Conservation (phyloP, 2,113 vertebrate genomes). For the Upupa epops region DNA sequence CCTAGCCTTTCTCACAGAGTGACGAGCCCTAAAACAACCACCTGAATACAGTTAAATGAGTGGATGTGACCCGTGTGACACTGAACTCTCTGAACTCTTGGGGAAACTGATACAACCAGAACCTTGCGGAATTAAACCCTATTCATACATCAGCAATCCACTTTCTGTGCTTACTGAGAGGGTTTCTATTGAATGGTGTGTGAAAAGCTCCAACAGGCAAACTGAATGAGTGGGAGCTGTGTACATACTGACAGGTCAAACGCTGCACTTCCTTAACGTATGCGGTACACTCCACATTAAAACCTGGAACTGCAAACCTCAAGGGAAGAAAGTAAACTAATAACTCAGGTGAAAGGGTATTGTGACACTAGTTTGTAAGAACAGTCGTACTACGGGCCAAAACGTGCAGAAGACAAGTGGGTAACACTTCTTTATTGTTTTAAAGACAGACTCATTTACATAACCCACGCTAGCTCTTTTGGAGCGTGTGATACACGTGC, state of each 20-base stretch:
- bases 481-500: not conserved
- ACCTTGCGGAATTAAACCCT: not conserved
- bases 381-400: not conserved
- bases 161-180: not conserved
- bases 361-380: not conserved
- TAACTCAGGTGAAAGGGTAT: not conserved
- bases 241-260: not conserved
- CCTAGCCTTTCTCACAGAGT: not conserved
- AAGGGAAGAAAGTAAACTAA: constrained; percentile 25
- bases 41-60: not conserved
- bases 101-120: not conserved
- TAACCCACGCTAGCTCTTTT: not conserved
- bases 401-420: not conserved
- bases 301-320: not conserved
- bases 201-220: not conserved
- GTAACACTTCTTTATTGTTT: not conserved
- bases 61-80: not conserved
- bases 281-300: not conserved
- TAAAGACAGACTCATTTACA: not conserved
- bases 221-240: not conserved
- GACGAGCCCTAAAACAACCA: not conserved
- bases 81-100: not conserved
- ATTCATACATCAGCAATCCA: not conserved
- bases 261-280: not conserved
- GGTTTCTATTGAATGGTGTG: not conserved